Evolutionary conservation across 2,888 invertebrate genomes (phyloP).

Genomic region (Apamea monoglypha): DNA sequence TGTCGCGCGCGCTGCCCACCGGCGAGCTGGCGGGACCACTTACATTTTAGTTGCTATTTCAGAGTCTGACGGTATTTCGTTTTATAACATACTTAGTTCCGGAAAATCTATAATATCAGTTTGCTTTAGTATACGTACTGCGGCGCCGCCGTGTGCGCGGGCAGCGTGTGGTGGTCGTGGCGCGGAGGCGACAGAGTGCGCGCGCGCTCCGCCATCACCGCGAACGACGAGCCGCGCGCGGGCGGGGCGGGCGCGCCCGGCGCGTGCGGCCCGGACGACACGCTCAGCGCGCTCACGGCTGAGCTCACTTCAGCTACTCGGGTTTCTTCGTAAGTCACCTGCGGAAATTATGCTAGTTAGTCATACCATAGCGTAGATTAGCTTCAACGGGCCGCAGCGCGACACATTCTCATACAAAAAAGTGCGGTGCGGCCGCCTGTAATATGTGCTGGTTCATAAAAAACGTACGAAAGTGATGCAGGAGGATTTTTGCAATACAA

Average conservation of each 20-base stretch:
- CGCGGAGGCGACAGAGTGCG: conserved; percentile 79
- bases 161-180: conserved; percentile 44
- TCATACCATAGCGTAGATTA: not conserved
- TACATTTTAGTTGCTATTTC: not conserved
- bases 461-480: not conserved
- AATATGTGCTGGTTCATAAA: not conserved
- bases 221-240: conserved; percentile 96
- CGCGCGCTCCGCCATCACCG: conserved; percentile 93
- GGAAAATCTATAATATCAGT: not conserved
- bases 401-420: not conserved
- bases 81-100: not conserved
- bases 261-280: conserved; percentile 50
- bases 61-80: not conserved
- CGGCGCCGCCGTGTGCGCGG: conserved; percentile 73
- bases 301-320: conserved; percentile 71
- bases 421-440: not conserved
- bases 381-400: too few species aligned
- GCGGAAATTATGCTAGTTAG: not conserved
- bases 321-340: conserved; percentile 70
- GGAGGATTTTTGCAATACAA: not conserved
- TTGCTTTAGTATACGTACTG: conserved; percentile 67
- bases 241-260: conserved; percentile 95
- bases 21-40: conserved; percentile 74
- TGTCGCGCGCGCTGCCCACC: conserved; percentile 83
- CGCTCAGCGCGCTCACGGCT: conserved; percentile 60